Percentiles rank a stretch among this genome's conserved stretches.
Conservation (phyloP, 2,888 invertebrate species). For the Plebejus anna region DNA sequence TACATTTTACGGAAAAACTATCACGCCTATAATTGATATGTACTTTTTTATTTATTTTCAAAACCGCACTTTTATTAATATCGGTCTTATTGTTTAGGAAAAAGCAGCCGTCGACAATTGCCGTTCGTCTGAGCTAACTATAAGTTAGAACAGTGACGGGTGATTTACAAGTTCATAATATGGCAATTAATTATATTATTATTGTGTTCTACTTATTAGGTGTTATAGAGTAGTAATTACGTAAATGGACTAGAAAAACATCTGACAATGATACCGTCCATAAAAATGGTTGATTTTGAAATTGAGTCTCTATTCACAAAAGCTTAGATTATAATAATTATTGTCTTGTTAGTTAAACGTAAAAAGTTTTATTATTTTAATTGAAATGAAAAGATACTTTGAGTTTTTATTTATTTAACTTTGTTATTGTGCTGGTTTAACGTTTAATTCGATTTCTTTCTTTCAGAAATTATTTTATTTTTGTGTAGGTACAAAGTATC, state of each 20-base stretch:
- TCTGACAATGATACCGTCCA: conserved; percentile 1
- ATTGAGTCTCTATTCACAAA: neutral
- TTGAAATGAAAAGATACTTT: too few relatives aligned
- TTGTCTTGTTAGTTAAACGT: neutral
- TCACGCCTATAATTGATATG: too few relatives aligned
- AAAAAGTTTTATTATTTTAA: neutral
- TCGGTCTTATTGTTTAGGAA: too few relatives aligned
- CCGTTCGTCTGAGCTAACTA: neutral
- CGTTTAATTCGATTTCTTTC: too few relatives aligned
- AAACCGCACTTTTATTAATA: too few relatives aligned
- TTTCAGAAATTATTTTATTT: too few relatives aligned
- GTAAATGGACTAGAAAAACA: conserved; percentile 15
- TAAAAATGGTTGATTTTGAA: neutral
- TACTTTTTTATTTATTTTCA: too few relatives aligned
- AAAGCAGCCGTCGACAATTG: neutral
- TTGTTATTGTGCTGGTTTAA: too few relatives aligned
- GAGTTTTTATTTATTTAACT: too few relatives aligned
- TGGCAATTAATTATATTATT: neutral
- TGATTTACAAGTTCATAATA: neutral
- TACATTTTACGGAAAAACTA: too few relatives aligned
- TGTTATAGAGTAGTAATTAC: conserved; percentile 1
- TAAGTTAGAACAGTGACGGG: neutral
- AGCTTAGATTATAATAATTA: neutral
- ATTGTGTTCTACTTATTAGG: neutral
- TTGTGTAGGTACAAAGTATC: too few relatives aligned